Conservation (phyloP, 1,140 invertebrate species). For the Cotesia chilonis region DNA sequence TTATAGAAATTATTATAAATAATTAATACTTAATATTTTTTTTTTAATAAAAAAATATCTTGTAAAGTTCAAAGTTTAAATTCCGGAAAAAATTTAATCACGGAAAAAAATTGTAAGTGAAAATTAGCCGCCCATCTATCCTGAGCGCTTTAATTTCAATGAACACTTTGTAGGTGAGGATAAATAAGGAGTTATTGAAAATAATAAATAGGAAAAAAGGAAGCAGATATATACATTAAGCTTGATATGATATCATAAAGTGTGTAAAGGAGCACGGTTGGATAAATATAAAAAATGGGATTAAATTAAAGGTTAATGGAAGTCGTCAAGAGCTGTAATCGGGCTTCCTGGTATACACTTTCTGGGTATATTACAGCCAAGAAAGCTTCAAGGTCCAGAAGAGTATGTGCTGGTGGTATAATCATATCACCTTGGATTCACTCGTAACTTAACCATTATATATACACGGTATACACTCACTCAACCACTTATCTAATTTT, state of each 20-base stretch:
- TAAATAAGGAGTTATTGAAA: no score
- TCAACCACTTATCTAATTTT: slow-evolving; percentile 35
- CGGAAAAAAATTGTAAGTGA: no score
- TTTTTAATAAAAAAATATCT: no score
- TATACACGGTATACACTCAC: background rate
- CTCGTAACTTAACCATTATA: slow-evolving; percentile 32
- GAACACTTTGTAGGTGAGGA: no score
- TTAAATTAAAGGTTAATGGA: slow-evolving; percentile 36
- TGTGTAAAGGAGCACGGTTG: slow-evolving; percentile 9
- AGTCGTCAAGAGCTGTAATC: slow-evolving; percentile 35
- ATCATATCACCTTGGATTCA: slow-evolving; percentile 35
- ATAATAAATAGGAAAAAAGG: no score
- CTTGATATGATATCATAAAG: background rate
- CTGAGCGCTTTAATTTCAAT: no score
- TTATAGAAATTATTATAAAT: no score
- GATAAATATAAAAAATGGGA: slow-evolving; percentile 18
- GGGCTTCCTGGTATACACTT: slow-evolving; percentile 37
- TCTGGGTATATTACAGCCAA: slow-evolving; percentile 34
- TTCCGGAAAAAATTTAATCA: no score
- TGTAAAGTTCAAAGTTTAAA: no score
- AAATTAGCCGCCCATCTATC: no score
- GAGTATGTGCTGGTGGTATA: slow-evolving; percentile 6
- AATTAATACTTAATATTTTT: no score
- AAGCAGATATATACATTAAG: no score
- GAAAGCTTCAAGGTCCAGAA: background rate